Percentiles rank a stretch among this genome's conserved stretches.
These are phyloP conservation scores for Drosophila eugracilis DNA, from an alignment of 1,140 invertebrate species.

Conservation along the genomic window DNA sequence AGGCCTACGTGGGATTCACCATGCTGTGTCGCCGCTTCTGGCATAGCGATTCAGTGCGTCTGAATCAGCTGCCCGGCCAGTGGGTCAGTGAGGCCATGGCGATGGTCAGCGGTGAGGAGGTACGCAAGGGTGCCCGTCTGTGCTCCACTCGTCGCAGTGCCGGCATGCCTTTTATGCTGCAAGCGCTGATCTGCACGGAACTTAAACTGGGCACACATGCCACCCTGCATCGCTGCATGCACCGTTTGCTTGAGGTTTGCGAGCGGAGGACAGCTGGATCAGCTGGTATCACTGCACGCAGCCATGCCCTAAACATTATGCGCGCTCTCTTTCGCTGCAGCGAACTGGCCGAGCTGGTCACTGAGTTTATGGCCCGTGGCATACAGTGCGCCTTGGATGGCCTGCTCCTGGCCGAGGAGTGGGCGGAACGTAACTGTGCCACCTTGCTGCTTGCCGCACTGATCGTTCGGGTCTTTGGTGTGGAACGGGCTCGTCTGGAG, in stretches of 20 bases:
- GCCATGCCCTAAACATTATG: slow-evolving; percentile 94
- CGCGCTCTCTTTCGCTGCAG: slow-evolving; percentile 92
- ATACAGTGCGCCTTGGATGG: slow-evolving; percentile 90
- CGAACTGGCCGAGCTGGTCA: slow-evolving; percentile 90
- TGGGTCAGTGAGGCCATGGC: slow-evolving; percentile 88
- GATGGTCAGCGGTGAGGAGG: slow-evolving; percentile 15
- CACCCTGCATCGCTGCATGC: slow-evolving; percentile 88
- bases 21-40: slow-evolving; percentile 88
- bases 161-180: slow-evolving; percentile 95
- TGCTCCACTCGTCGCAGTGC: slow-evolving; percentile 95
- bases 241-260: slow-evolving; percentile 86
- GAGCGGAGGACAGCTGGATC: background rate
- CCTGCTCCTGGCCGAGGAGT: slow-evolving; percentile 90
- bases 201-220: slow-evolving; percentile 86
- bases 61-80: slow-evolving; percentile 88
- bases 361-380: slow-evolving; percentile 90
- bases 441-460: slow-evolving; percentile 94
- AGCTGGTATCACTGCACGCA: slow-evolving; percentile 85
- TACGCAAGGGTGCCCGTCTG: slow-evolving; percentile 10
- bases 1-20: slow-evolving; percentile 95
- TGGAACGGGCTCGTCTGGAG: slow-evolving; percentile 89
- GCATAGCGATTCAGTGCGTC: slow-evolving; percentile 84
- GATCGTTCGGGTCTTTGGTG: slow-evolving; percentile 96
- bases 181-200: slow-evolving; percentile 91
- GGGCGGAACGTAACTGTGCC: slow-evolving; percentile 94